Conservation (phyloP, 1,140 invertebrate species). For the Apis dorsata region DNA sequence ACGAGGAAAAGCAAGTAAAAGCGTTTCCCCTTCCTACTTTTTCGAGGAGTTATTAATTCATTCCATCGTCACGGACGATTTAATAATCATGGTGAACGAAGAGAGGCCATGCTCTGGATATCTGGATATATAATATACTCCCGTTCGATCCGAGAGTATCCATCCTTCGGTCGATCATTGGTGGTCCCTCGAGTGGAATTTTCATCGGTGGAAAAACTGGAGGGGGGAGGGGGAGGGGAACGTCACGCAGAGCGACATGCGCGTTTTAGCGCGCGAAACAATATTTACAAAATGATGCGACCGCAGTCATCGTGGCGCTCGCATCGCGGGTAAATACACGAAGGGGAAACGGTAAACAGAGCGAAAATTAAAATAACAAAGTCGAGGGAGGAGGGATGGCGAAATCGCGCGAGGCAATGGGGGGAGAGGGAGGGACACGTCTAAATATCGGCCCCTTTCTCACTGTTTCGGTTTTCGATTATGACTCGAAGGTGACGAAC, state of each 20-base stretch:
- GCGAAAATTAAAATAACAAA: slow-evolving; percentile 55
- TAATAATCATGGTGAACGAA: no score
- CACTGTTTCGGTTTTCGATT: background rate
- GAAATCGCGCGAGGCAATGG: slow-evolving; percentile 28
- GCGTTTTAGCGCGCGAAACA: slow-evolving; percentile 46
- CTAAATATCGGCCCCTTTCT: background rate
- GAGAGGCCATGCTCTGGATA: no score
- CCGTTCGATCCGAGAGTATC: background rate
- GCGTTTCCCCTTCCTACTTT: no score
- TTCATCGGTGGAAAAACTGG: slow-evolving; percentile 54
- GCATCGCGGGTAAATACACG: slow-evolving; percentile 58
- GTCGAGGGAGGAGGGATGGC: background rate
- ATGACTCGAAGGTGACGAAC: no score
- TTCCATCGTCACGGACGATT: no score
- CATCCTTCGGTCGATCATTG: slow-evolving; percentile 27
- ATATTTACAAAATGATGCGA: slow-evolving; percentile 67
- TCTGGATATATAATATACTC: no score
- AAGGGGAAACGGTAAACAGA: slow-evolving; percentile 47
- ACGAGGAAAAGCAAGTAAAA: no score
- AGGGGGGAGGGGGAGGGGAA: background rate
- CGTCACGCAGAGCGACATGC: slow-evolving; percentile 18
- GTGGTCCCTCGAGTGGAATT: slow-evolving; percentile 40
- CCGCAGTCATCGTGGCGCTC: slow-evolving; percentile 47
- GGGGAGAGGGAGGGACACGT: background rate
- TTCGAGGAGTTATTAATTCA: no score